Evolutionary conservation across 2,797 vertebrate species (phyloP).

Genomic region (Trematomus bernacchii): DNA sequence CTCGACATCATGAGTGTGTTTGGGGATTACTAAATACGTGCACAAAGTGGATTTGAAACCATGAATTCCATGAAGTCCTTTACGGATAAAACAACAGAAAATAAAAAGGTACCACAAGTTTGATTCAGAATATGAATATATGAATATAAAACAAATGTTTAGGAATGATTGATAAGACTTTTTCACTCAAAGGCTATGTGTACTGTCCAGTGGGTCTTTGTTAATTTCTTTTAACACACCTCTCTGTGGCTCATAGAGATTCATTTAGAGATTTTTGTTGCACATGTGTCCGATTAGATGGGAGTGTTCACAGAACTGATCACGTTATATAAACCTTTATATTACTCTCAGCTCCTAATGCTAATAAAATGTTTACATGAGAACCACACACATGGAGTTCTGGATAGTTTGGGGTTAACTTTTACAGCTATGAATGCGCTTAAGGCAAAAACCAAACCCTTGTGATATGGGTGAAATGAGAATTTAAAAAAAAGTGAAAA

Average conservation of each 20-base stretch:
- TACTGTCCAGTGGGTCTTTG: slow-evolving; percentile 12
- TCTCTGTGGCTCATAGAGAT: slow-evolving; percentile 15
- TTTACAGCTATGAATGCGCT: slow-evolving; percentile 40
- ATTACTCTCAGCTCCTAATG: not conserved
- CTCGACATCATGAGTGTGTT: not conserved
- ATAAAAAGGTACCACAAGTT: not conserved
- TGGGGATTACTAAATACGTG: not conserved
- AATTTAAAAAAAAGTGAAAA: no score
- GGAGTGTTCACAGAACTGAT: slow-evolving; percentile 19
- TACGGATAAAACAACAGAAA: not conserved
- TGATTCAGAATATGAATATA: no score
- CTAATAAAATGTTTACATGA: not conserved
- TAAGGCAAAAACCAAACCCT: slow-evolving; percentile 45
- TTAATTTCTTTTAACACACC: slow-evolving; percentile 12
- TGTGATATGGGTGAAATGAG: no score
- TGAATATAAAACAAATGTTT: no score
- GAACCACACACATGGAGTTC: slow-evolving; percentile 39
- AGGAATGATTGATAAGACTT: not conserved
- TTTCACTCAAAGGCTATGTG: not conserved
- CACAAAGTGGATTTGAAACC: not conserved
- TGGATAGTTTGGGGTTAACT: slow-evolving; percentile 27
- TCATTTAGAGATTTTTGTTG: slow-evolving; percentile 13
- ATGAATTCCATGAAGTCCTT: not conserved
- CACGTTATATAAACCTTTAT: slow-evolving; percentile 44
- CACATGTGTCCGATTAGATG: slow-evolving; percentile 18